These are phyloP conservation scores for Doris montereyensis DNA, from an alignment of 2,888 invertebrate genomes.

Conservation along the genomic window DNA sequence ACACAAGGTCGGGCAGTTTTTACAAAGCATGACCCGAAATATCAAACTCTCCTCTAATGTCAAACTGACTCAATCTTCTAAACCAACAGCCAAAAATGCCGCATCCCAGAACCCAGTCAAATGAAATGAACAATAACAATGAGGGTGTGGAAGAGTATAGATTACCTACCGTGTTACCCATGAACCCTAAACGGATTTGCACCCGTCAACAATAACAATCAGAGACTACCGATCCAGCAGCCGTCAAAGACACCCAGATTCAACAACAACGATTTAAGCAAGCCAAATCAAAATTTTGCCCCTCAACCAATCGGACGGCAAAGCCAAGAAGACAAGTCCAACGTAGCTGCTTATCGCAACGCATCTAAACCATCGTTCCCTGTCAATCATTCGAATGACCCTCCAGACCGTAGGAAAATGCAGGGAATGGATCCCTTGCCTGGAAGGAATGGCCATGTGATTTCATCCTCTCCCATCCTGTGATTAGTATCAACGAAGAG, in stretches of 20 bases:
- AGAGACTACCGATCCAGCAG: not conserved
- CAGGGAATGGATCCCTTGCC: too few relatives aligned
- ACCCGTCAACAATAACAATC: not conserved
- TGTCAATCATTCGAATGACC: constrained; percentile 7
- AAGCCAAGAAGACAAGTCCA: too few relatives aligned
- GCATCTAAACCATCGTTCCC: too few relatives aligned
- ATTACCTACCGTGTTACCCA: constrained; percentile 30
- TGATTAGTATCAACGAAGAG: constrained; percentile 60
- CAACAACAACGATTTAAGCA: not conserved
- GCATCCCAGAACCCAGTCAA: not conserved
- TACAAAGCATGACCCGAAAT: constrained; percentile 76
- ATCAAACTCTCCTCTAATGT: constrained; percentile 92
- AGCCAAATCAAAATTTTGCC: not conserved
- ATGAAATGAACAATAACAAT: constrained; percentile 24
- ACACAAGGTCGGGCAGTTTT: not conserved
- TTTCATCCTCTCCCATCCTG: constrained; percentile 44
- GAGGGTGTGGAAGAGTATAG: constrained; percentile 22
- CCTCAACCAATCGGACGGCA: too few relatives aligned
- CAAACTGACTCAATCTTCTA: constrained; percentile 77
- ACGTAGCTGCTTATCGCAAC: too few relatives aligned
- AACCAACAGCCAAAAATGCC: not conserved
- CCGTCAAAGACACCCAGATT: not conserved
- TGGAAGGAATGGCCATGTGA: too few relatives aligned
- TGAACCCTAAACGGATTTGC: not conserved
- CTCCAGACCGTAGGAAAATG: constrained; percentile 25